Conservation (phyloP, 2,797 vertebrate genomes). For the Fistularia tabacaria region DNA sequence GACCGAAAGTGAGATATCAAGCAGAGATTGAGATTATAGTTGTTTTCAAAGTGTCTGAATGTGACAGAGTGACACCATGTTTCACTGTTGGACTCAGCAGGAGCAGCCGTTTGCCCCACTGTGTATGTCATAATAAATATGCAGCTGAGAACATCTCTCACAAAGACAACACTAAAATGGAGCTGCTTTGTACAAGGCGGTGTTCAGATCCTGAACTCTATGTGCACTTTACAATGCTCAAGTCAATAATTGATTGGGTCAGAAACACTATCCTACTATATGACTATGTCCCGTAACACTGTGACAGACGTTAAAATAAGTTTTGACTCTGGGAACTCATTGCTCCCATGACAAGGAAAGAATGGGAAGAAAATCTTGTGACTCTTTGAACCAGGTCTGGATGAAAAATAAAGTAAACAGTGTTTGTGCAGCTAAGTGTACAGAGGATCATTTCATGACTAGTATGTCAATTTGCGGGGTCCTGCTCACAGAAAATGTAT, state of each 20-base stretch:
- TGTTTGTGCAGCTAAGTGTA: constrained; percentile 17
- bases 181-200: constrained; percentile 31
- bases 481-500: too few relatives aligned
- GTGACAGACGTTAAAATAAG: constrained; percentile 30
- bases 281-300: constrained; percentile 9
- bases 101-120: constrained; percentile 20
- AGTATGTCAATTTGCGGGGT: neutral
- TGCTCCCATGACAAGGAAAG: constrained; percentile 15
- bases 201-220: constrained; percentile 43
- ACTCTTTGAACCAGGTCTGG: constrained; percentile 8
- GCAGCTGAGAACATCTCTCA: constrained; percentile 14
- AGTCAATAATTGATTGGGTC: constrained; percentile 62
- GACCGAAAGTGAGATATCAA: neutral
- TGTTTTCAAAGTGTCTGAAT: constrained; percentile 38
- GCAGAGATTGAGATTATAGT: constrained; percentile 16
- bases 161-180: constrained; percentile 29
- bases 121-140: constrained; percentile 34
- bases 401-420: constrained; percentile 1
- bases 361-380: too few relatives aligned
- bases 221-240: constrained; percentile 33
- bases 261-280: constrained; percentile 20
- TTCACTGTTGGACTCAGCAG: constrained; percentile 34
- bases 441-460: neutral
- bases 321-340: constrained; percentile 14
- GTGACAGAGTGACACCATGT: constrained; percentile 34